phyloP scores from a whole-genome alignment of 2,888 invertebrate species.

The Drosophila colorata region DNA sequence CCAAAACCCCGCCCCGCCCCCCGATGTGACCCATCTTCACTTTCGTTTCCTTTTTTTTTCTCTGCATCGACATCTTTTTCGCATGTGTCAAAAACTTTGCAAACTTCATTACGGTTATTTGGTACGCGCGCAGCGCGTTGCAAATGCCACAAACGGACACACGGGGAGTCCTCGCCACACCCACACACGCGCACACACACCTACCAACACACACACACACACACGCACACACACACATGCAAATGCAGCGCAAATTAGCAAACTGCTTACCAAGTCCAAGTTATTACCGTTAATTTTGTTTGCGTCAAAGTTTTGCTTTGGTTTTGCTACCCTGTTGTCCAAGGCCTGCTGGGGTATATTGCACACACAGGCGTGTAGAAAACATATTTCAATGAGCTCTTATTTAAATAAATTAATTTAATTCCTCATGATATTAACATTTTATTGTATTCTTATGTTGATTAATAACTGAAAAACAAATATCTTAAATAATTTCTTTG shows the following conservation, averaged over 20 bases:
- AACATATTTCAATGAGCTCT: too few relatives aligned
- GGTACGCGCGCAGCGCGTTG: constrained; percentile 40
- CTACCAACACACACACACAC: constrained; percentile 15
- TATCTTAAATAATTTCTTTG: too few relatives aligned
- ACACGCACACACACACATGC: constrained; percentile 58
- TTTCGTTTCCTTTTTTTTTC: constrained; percentile 7
- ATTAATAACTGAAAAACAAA: too few relatives aligned
- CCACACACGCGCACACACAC: constrained; percentile 11
- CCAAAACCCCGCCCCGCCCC: not conserved
- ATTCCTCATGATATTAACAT: too few relatives aligned
- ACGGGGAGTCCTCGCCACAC: constrained; percentile 24
- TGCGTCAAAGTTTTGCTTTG: constrained; percentile 66
- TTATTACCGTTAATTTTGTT: constrained; percentile 78
- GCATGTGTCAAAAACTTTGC: constrained; percentile 77
- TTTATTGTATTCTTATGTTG: too few relatives aligned
- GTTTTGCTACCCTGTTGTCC: constrained; percentile 26
- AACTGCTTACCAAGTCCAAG: constrained; percentile 67
- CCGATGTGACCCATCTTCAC: constrained; percentile 22
- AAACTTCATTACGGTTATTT: constrained; percentile 76
- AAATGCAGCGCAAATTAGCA: constrained; percentile 66
- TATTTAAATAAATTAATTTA: too few relatives aligned
- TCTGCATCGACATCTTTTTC: constrained; percentile 48
- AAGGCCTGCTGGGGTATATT: not conserved
- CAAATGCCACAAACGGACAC: constrained; percentile 14
- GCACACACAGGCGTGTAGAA: not conserved